A percentile compares a stretch with the other conserved stretches of the same genome.
Conservation (phyloP, 2,797 vertebrate genomes). For the Alauda arvensis region DNA sequence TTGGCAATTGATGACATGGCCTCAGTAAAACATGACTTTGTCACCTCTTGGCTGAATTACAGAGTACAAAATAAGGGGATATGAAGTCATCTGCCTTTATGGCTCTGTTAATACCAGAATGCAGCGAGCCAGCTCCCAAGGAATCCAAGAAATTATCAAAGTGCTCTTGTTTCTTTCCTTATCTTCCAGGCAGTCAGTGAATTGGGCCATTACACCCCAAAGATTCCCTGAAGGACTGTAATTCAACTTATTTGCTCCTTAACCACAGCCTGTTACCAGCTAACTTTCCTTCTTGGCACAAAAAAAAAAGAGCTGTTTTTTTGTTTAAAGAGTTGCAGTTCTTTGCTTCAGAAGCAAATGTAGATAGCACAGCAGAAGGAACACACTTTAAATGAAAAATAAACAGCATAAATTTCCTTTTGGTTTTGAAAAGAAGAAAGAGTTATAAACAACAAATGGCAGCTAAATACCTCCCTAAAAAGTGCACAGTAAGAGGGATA, state of each 20-base stretch:
- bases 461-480: not conserved
- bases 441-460: not conserved
- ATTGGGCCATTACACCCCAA: not conserved
- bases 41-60: conserved; percentile 43
- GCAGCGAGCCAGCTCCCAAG: not conserved
- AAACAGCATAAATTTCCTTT: not conserved
- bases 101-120: not conserved
- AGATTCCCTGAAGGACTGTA: not conserved
- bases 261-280: not conserved
- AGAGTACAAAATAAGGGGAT: conserved; percentile 22
- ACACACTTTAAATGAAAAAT: not conserved
- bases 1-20: conserved; percentile 10
- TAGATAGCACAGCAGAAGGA: not conserved
- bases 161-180: conserved; percentile 11
- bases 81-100: conserved; percentile 49
- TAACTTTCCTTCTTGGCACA: not conserved
- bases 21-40: conserved; percentile 35
- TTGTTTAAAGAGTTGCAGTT: not conserved
- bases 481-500: not conserved
- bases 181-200: not conserved
- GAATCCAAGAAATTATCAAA: conserved; percentile 28
- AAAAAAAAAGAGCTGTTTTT: not conserved
- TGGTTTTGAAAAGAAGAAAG: not conserved
- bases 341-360: not conserved
- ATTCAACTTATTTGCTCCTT: not conserved